Evolutionary conservation across 2,113 vertebrate species (phyloP), one percentile per base, ranked within the genome.

Genomic region (Elgaria multicarinata): DNA sequence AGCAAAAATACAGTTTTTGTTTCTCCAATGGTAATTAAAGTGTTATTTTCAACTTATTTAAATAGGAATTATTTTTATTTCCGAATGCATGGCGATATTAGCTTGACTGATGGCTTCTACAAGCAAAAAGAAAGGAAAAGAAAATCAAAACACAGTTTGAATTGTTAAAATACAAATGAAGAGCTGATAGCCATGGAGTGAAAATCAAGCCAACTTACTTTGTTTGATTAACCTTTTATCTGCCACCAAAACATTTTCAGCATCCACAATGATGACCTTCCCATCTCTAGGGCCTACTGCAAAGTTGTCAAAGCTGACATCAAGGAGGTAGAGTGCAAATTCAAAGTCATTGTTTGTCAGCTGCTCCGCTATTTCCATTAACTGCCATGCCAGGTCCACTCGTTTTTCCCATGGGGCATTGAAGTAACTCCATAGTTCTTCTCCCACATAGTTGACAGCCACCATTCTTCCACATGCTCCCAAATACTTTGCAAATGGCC

Each of bases 281-380:
- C 99, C 99, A 76, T 99, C 99, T 87, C 99, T 97, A 0, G 99
- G 98, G 92, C 99, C 99, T 87, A 99, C 99, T 6, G 99, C 99
- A 79, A 99, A 99, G 97, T 99, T 99, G 96, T 99, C 99, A 22
- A 99, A 99, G 96, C 98, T 99, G 97, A 99, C 99, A 4, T 99
- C 99, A 75, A 99, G 98, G 97, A 99, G 98, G 98, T 99, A 99
- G 97, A 99, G 99, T 90, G 99, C 99, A 92, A 99, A 99, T 95
- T 99, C 99, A 95, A 99, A 99, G 97, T 99, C 99, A 94, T 99
- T 99, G 96, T 99, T 99, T 90, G 99, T 99, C 93, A 99, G 98
- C 95, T 99, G 99, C 95, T 99, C 99, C 31, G 99, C 99, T 89
- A 99, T 99, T 97, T 99, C 99, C 98, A 99, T 99, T 93, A 99